These are phyloP conservation scores for Andrena camellia DNA, from an alignment of 2,888 invertebrate genomes.

Conservation along the genomic window DNA sequence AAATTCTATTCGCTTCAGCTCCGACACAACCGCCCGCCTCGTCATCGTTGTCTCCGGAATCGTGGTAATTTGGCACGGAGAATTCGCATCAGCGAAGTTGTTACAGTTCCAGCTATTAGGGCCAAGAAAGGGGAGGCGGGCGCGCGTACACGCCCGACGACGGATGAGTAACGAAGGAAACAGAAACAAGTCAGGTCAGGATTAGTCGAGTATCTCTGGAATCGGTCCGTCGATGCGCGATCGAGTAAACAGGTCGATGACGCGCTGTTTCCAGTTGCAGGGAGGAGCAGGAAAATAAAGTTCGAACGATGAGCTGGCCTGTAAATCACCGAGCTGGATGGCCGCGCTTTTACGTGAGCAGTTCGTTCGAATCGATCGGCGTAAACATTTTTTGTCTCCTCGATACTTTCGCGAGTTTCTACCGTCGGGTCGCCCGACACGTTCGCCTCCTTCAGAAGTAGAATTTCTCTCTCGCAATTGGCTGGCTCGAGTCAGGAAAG, in stretches of 20 bases:
- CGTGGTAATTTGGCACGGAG: conserved; percentile 65
- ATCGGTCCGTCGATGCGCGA: conserved; percentile 37
- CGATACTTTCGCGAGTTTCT: conserved; percentile 6
- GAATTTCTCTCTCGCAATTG: background rate
- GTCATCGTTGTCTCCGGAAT: conserved; percentile 34
- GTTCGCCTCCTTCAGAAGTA: background rate
- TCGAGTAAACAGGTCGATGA: conserved; percentile 66
- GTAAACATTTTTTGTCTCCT: conserved; percentile 30
- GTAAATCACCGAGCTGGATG: conserved; percentile 56
- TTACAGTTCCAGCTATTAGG: conserved; percentile 49
- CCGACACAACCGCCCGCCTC: conserved; percentile 1
- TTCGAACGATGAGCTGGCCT: conserved; percentile 15
- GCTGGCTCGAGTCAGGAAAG: no score
- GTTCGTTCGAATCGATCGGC: conserved; percentile 18
- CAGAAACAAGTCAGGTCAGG: conserved; percentile 44
- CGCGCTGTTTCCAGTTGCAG: conserved; percentile 28
- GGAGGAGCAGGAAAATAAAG: conserved; percentile 36
- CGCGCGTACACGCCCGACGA: background rate
- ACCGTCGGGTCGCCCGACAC: background rate
- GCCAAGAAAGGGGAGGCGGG: conserved; percentile 9
- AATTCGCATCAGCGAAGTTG: conserved; percentile 61
- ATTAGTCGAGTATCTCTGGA: conserved; percentile 48
- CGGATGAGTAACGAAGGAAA: conserved; percentile 18
- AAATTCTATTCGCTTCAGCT: conserved; percentile 23
- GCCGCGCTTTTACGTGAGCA: conserved; percentile 15